phyloP scores from a whole-genome alignment of 2,888 invertebrate genomes.

The Torymus texanus region DNA sequence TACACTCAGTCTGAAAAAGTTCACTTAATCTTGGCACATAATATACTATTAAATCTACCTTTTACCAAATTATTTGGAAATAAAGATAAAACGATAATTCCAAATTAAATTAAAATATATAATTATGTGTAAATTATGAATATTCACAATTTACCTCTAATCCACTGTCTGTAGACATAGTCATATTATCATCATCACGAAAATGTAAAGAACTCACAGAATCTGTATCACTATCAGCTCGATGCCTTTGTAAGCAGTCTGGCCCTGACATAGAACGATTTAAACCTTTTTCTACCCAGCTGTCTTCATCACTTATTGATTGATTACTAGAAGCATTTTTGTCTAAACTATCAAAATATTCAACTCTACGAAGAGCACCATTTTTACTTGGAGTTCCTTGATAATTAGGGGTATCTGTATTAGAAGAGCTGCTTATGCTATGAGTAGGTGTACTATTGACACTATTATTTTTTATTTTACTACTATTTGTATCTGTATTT shows the following conservation, averaged over 20 bases:
- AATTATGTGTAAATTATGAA: too few relatives aligned
- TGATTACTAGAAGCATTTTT: slow-evolving; percentile 70
- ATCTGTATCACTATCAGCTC: slow-evolving; percentile 74
- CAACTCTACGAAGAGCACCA: slow-evolving; percentile 70
- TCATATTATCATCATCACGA: slow-evolving; percentile 72
- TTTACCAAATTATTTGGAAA: too few relatives aligned
- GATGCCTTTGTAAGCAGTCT: slow-evolving; percentile 77
- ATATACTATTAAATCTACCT: too few relatives aligned
- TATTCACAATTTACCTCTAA: slow-evolving; percentile 64
- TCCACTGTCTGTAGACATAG: slow-evolving; percentile 73
- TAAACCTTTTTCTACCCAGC: slow-evolving; percentile 76
- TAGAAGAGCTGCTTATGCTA: slow-evolving; percentile 72
- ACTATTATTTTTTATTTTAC: slow-evolving; percentile 59
- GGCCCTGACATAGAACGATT: slow-evolving; percentile 79
- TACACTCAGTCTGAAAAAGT: too few relatives aligned
- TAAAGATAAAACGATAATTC: too few relatives aligned
- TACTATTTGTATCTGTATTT: slow-evolving; percentile 60
- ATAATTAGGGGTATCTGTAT: slow-evolving; percentile 72
- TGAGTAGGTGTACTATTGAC: slow-evolving; percentile 72
- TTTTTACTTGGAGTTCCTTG: slow-evolving; percentile 72
- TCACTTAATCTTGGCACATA: too few relatives aligned
- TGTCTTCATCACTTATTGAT: slow-evolving; percentile 75
- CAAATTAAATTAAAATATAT: too few relatives aligned
- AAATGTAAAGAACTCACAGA: slow-evolving; percentile 72
- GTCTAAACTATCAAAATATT: slow-evolving; percentile 74